Base-by-base conservation (phyloP, 37 sponge, comb jelly and placozoan species). In the Petrosia ficiformis region DNA sequence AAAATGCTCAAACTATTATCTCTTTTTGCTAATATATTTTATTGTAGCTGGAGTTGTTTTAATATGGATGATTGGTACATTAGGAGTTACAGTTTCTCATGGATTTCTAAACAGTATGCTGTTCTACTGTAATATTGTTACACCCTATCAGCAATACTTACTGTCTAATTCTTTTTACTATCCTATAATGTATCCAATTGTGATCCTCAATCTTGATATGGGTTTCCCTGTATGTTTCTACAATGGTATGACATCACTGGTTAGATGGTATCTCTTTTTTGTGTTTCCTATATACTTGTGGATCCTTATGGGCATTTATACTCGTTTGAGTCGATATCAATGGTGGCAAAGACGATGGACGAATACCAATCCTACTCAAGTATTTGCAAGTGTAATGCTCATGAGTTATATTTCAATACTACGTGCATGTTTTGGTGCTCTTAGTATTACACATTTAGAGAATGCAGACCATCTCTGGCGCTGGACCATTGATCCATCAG, bases 191-290 rank as follows among this genome's bases (percentile, higher is more conserved):
- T 26, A 26, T n/a, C 5, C 28, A 6, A 25, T 84, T 39, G 43
- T 69, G 4, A 63, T 43, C 44, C 54, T 86, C 10, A 86, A 79
- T 43, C 70, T 74, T 6, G 43, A 57, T 33, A 0, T 74, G 2
- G 80, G 86, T 21, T 65, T 86, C 59, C 75, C 67, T 48, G 16
- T 56, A 0, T 86, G 86, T 41, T 86, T 86, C 75, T 86, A 73
- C 57, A 54, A 74, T 79, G 80, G 80, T 0, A 84, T 84, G 85
- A 65, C 35, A 29, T n/a, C 80, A 21, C 39, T 86, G 28, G 41
- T 4, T 2, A 38, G 39, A 5, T 35, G 67, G 19, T 66, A 41
- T 25, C 70, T 86, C 0, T 14, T 39, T 19, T 67, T 86, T 57
- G 40, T 79, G 30, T 86, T 79, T 56, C 86, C 86, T 31, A 33